Evolutionary conservation across 1,140 invertebrate species (phyloP).

Genomic region (Nomia melanderi): DNA sequence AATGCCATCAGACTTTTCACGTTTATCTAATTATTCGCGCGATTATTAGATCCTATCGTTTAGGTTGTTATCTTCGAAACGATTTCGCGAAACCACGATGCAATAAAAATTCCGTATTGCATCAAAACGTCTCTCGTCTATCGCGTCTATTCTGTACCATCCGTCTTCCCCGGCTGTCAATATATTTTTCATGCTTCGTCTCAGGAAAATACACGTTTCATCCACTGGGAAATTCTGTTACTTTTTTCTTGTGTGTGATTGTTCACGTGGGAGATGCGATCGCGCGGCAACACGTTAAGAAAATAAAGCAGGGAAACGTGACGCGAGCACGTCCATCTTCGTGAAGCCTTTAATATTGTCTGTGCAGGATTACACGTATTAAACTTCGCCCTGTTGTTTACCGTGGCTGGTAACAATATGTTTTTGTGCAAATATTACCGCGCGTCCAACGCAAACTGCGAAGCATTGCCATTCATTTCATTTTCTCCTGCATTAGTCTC

Average conservation of each 20-base stretch:
- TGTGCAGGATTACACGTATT: not conserved
- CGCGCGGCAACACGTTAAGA: slow-evolving; percentile 3
- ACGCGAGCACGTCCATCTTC: not conserved
- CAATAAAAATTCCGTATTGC: no score
- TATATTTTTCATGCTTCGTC: not conserved
- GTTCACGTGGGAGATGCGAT: not conserved
- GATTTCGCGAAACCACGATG: no score
- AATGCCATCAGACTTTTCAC: no score
- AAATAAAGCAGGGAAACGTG: slow-evolving; percentile 20
- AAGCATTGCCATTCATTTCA: no score
- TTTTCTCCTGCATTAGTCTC: no score
- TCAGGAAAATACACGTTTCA: not conserved
- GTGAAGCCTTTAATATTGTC: slow-evolving; percentile 13
- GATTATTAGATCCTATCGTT: no score
- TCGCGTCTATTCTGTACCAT: no score
- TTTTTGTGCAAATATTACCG: not conserved
- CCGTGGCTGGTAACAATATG: not conserved
- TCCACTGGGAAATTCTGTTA: not conserved
- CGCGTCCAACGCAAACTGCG: no score
- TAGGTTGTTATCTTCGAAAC: no score
- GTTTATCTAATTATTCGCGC: no score
- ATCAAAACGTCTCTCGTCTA: no score
- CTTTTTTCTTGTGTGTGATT: not conserved
- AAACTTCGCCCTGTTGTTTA: not conserved
- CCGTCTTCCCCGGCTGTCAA: not conserved